Evolutionary conservation across 2,797 vertebrate species (phyloP), one percentile per base, ranked within the genome.

Genomic region (Siniperca scherzeri): DNA sequence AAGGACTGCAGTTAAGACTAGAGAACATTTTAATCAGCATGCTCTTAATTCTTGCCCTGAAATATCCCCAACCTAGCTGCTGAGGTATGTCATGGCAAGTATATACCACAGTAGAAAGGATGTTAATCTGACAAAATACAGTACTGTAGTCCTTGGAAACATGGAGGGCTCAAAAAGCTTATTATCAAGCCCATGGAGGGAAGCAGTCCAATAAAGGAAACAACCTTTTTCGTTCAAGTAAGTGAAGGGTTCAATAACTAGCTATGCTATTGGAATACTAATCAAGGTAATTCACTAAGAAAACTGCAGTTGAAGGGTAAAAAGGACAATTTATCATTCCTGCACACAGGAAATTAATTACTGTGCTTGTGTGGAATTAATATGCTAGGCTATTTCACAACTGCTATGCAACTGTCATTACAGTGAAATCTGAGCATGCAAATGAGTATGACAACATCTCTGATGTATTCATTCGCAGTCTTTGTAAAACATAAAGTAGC

Each of bases 261-360:
- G 83, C 83, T 76, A 88, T 25, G 62, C 85, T 75, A 61, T 75
- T 91, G 93, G 30, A 93, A 94, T 93, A 92, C 90, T 93, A 93
- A 93, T 90, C 77, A 88, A 88, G 77, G 85, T 81, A 84, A 91
- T 88, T 93, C 87, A 86, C 61, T 80, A 69, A 87, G 74, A 80
- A 89, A 94, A 92, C 91, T 92, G 87, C 86, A 89, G 84, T 78
- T 94, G 91, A 93, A 92, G 91, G 91, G 90, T 90, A 93, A 93
- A 94, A 90, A 87, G 80, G 81, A 93, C 88, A 84, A 93, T 94
- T 91, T 91, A 90, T 93, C 87, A 91, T 88, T 89, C 73, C 46
- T 27, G 76, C 88, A 83, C 85, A 89, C 80, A 87, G 76, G 77
- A 93, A 90, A 92, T 90, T 89, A 95, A 91, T 92, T 85, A 89